A percentile compares a stretch with the other conserved stretches of the same genome.
phyloP scores from a whole-genome alignment of 2,113 vertebrate genomes.

The Orientallactaga bullata region DNA sequence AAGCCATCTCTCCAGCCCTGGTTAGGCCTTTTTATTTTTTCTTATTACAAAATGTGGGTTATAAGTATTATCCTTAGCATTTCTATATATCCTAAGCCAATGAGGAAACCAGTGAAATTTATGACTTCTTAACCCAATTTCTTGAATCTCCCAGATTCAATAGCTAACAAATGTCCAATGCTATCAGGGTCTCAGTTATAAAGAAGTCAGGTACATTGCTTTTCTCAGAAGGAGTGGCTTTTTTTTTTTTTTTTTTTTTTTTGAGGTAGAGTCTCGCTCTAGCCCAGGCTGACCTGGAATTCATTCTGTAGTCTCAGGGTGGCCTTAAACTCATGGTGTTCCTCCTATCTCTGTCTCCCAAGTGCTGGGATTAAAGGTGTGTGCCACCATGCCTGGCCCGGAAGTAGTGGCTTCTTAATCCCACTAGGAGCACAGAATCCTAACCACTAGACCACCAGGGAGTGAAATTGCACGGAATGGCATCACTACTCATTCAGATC shows the following conservation, averaged over 20 bases:
- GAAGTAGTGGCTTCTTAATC: neutral
- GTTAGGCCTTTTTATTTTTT: neutral
- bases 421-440: too few relatives aligned
- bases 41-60: neutral
- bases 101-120: neutral
- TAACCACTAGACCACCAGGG: too few relatives aligned
- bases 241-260: too few relatives aligned
- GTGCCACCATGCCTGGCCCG: too few relatives aligned
- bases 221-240: neutral
- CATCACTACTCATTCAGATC: neutral
- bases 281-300: too few relatives aligned
- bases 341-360: too few relatives aligned
- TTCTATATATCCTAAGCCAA: constrained; percentile 14
- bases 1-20: too few relatives aligned
- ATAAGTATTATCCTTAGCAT: neutral
- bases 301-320: too few relatives aligned
- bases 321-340: too few relatives aligned
- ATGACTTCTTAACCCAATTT: neutral
- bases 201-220: neutral
- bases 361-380: too few relatives aligned
- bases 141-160: neutral
- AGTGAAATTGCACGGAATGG: neutral
- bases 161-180: neutral
- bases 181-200: neutral
- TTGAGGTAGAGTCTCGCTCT: too few relatives aligned